Conservation (phyloP, 2,888 invertebrate genomes). For the Hemicrepidius hirtus region DNA sequence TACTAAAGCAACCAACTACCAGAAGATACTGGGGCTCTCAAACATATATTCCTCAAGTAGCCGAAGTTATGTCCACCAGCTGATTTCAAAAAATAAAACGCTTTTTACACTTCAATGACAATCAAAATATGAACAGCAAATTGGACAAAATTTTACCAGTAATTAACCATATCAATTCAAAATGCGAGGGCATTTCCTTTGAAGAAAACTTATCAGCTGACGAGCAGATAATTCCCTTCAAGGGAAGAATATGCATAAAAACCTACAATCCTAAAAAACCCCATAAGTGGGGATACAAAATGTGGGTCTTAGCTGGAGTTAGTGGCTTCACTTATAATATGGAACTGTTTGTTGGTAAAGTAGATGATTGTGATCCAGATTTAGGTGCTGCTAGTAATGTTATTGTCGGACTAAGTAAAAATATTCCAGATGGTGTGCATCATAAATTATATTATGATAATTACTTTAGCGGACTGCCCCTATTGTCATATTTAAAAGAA, state of each 20-base stretch:
- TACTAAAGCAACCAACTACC: slow-evolving; percentile 1
- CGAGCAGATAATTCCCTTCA: slow-evolving; percentile 27
- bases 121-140: neutral
- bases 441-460: slow-evolving; percentile 59
- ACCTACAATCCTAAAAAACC: slow-evolving; percentile 45
- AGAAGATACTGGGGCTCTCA: neutral
- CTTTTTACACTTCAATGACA: slow-evolving; percentile 19
- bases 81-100: neutral
- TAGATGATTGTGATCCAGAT: slow-evolving; percentile 46
- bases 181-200: neutral
- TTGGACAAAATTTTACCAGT: slow-evolving; percentile 8
- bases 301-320: slow-evolving; percentile 41
- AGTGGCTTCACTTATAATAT: slow-evolving; percentile 19
- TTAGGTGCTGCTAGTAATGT: slow-evolving; percentile 57
- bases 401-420: slow-evolving; percentile 55
- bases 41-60: neutral
- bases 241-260: slow-evolving; percentile 1
- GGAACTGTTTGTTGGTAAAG: slow-evolving; percentile 30
- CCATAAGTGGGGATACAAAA: slow-evolving; percentile 48
- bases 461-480: slow-evolving; percentile 55
- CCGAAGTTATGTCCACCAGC: slow-evolving; percentile 3
- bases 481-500: slow-evolving; percentile 24
- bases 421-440: slow-evolving; percentile 53
- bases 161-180: neutral
- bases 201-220: slow-evolving; percentile 13